phyloP scores from a whole-genome alignment of 2,113 vertebrate genomes.

The Clinocottus analis region DNA sequence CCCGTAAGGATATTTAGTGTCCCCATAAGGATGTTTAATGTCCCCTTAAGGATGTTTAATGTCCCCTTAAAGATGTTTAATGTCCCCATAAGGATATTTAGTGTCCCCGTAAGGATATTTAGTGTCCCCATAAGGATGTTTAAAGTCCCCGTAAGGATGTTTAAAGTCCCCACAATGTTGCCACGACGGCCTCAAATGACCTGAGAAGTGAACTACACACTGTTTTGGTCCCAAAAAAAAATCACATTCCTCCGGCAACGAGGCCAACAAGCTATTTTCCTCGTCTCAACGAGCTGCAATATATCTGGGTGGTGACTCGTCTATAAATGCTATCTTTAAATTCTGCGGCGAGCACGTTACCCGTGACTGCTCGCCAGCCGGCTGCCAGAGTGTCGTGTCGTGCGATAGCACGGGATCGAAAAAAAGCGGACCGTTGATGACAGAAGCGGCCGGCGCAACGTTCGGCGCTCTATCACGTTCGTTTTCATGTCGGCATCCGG shows the following conservation, averaged over 20 bases:
- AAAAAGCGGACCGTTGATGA: constrained; percentile 28
- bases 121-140: constrained; percentile 42
- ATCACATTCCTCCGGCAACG: too few species aligned
- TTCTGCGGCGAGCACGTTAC: constrained; percentile 53
- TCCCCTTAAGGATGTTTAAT: constrained; percentile 41
- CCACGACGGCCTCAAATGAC: constrained; percentile 52
- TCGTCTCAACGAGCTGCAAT: constrained; percentile 37
- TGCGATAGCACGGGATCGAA: constrained; percentile 49
- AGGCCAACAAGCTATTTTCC: constrained; percentile 16
- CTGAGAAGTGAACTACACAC: constrained; percentile 22
- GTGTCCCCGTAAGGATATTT: constrained; percentile 45
- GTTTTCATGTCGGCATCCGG: constrained; percentile 56
- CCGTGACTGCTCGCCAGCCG: constrained; percentile 47
- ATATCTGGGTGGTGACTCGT: constrained; percentile 57
- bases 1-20: constrained; percentile 43
- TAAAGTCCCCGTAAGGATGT: constrained; percentile 43
- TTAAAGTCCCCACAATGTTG: constrained; percentile 48
- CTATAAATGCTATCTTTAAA: constrained; percentile 75
- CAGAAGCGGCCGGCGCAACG: constrained; percentile 32
- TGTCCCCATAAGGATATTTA: too few species aligned
- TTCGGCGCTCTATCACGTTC: constrained; percentile 61
- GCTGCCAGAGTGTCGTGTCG: constrained; percentile 48
- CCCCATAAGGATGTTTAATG: constrained; percentile 43
- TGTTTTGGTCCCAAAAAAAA: too few species aligned
- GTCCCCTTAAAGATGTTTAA: constrained; percentile 42